phyloP scores from a whole-genome alignment of 2,888 invertebrate species.

The Carterocephalus palaemon region DNA sequence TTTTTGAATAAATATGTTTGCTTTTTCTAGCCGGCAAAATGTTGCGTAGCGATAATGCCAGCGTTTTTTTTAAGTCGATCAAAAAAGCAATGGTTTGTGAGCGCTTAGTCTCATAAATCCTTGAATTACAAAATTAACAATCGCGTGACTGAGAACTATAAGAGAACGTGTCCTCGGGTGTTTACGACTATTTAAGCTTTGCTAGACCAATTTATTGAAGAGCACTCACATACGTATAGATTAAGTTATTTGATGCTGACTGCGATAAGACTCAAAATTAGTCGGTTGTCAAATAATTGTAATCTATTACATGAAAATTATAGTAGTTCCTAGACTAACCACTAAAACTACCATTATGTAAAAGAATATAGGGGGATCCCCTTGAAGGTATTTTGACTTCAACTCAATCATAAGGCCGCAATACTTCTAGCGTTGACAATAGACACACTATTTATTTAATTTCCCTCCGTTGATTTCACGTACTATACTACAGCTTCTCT shows the following conservation, averaged over 20 bases:
- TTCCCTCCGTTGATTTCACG: not conserved
- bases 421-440: no score
- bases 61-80: slow-evolving; percentile 31
- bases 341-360: slow-evolving; percentile 2
- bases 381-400: no score
- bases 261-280: slow-evolving; percentile 17
- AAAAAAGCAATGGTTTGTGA: slow-evolving; percentile 28
- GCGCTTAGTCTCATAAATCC: slow-evolving; percentile 53
- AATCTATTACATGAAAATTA: slow-evolving; percentile 11
- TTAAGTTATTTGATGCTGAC: slow-evolving; percentile 28
- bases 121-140: slow-evolving; percentile 66
- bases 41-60: slow-evolving; percentile 17
- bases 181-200: slow-evolving; percentile 58
- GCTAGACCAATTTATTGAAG: slow-evolving; percentile 54
- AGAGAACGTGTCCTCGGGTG: slow-evolving; percentile 61
- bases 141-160: slow-evolving; percentile 68
- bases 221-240: slow-evolving; percentile 38
- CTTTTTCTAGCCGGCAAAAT: slow-evolving; percentile 12
- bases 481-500: not conserved
- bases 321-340: not conserved
- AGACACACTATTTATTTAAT: no score
- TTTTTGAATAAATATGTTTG: slow-evolving; percentile 2
- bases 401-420: no score
- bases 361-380: no score
- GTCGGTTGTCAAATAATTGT: slow-evolving; percentile 21